phyloP scores from a whole-genome alignment of 2,113 vertebrate genomes.

The Sprattus sprattus region DNA sequence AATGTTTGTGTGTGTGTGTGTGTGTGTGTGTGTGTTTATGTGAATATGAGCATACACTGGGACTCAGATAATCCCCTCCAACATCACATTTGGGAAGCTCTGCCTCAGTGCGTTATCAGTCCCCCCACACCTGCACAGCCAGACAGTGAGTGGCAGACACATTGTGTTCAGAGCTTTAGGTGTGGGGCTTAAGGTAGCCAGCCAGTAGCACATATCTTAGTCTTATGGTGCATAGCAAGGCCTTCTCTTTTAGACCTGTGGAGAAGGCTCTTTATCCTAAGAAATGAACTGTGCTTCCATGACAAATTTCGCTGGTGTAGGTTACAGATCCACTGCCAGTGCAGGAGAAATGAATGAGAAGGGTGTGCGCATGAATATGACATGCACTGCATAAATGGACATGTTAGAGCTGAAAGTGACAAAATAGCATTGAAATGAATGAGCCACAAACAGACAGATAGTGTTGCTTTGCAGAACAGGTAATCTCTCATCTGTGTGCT shows the following conservation, averaged over 20 bases:
- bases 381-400: background rate
- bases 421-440: background rate
- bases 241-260: background rate
- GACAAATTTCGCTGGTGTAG: background rate
- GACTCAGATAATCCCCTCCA: background rate
- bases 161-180: background rate
- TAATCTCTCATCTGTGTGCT: background rate
- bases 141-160: conserved; percentile 4
- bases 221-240: background rate
- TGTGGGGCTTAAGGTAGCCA: background rate
- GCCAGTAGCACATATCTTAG: background rate
- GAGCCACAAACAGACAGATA: background rate
- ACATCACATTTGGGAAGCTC: background rate
- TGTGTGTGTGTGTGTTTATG: conserved; percentile 15
- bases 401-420: background rate
- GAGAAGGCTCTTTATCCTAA: background rate
- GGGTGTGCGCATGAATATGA: background rate
- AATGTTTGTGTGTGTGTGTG: conserved; percentile 10
- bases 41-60: background rate
- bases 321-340: background rate
- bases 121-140: conserved; percentile 41
- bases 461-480: background rate
- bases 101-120: conserved; percentile 37
- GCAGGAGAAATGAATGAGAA: background rate
- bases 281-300: background rate